A percentile compares a stretch with the other conserved stretches of the same genome.
Evolutionary conservation across 2,797 vertebrate species (phyloP).

Genomic region (Podarcis siculus): DNA sequence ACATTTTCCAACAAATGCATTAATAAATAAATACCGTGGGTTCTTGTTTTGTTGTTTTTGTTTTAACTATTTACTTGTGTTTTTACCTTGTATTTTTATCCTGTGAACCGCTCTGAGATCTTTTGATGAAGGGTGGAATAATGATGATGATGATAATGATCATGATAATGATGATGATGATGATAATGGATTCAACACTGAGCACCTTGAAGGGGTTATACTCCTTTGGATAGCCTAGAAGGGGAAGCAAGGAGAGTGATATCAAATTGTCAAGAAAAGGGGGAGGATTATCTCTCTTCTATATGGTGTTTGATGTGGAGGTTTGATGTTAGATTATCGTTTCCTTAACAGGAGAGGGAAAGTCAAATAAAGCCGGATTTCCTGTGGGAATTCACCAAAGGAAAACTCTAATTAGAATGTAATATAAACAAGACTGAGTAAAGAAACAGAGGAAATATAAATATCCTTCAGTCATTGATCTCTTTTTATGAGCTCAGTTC

Average conservation of each 20-base stretch:
- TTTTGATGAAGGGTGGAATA: too few species aligned
- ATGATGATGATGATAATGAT: too few species aligned
- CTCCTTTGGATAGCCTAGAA: not conserved
- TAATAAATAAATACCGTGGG: not conserved
- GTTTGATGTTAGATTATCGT: not conserved
- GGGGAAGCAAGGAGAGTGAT: not conserved
- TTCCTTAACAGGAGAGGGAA: not conserved
- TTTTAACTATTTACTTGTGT: too few species aligned
- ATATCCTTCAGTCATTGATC: not conserved
- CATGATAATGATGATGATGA: too few species aligned
- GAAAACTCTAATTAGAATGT: constrained; percentile 32
- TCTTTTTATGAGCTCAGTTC: constrained; percentile 7
- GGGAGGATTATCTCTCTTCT: not conserved
- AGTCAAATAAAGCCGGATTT: not conserved
- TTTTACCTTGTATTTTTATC: too few species aligned
- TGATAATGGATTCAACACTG: not conserved
- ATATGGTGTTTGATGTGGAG: not conserved
- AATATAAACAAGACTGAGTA: constrained; percentile 7
- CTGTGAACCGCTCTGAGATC: too few species aligned
- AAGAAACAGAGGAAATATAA: constrained; percentile 1
- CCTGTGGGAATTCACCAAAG: constrained; percentile 23
- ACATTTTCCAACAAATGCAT: not conserved
- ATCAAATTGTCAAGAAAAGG: not conserved
- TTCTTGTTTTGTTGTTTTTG: too few species aligned
- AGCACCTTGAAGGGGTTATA: not conserved